Evolutionary conservation across 1,140 invertebrate species (phyloP), one percentile per base, ranked within the genome.

Genomic region (Atopsyche davidsoni): DNA sequence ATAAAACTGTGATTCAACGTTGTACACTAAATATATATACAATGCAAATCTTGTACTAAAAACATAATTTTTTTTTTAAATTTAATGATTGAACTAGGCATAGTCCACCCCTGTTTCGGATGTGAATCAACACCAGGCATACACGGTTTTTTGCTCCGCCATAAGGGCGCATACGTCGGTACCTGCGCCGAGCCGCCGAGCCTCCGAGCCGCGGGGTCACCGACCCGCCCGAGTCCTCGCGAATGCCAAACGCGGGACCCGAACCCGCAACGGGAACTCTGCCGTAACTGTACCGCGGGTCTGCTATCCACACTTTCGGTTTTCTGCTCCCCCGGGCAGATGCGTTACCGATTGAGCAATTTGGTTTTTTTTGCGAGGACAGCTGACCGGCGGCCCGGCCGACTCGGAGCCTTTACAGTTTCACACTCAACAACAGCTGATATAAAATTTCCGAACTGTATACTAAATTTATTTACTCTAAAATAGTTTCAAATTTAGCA

Each of bases 331-430:
- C 11, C 13, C 19, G 31, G 42, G 41, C 55, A 57, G 55, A 52
- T 57, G 55, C 50, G 55, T 57, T 50, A 46, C 55, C 55, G 24
- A 53, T 57, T 36, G 34, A 35, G 46, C 42, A 24, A 41, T 41
- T 46, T 14, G 32, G 28, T 46, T 22, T 7, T n/a, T n/a, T n/a
- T n/a, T n/a, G n/a, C n/a, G n/a, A n/a, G n/a, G n/a, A n/a, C n/a
- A n/a, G n/a, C n/a, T n/a, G n/a, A n/a, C n/a, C n/a, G n/a, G n/a
- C n/a, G n/a, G n/a, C n/a, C n/a, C n/a, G n/a, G n/a, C n/a, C n/a
- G n/a, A n/a, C n/a, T n/a, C n/a, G n/a, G n/a, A n/a, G n/a, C n/a
- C n/a, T n/a, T n/a, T n/a, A n/a, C n/a, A n/a, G n/a, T n/a, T n/a
- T n/a, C n/a, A n/a, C n/a, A n/a, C n/a, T n/a, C n/a, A n/a, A n/a